phyloP scores from a whole-genome alignment of 2,113 vertebrate genomes.

The Mionectes macconnelli region DNA sequence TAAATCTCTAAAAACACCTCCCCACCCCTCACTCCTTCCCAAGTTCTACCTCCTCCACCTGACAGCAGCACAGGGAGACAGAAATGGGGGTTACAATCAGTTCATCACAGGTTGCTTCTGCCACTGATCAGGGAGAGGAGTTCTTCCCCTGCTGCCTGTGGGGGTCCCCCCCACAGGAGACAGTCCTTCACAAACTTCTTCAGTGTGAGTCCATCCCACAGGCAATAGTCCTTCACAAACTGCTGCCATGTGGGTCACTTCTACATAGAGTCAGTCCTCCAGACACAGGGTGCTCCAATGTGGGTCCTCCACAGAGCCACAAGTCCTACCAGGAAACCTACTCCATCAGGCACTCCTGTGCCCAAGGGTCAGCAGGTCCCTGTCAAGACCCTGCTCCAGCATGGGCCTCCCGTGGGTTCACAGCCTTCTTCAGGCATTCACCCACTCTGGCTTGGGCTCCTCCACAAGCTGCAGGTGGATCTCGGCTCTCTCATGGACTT shows the following conservation, averaged over 20 bases:
- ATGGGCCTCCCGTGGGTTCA: neutral
- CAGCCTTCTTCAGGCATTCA: neutral
- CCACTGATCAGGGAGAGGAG: neutral
- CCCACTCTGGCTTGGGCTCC: neutral
- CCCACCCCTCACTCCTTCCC: neutral
- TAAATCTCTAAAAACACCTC: neutral
- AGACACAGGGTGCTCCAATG: neutral
- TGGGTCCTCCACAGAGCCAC: neutral
- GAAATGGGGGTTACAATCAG: neutral
- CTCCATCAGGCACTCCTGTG: neutral
- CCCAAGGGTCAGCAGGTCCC: neutral
- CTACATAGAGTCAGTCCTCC: neutral
- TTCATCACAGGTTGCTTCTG: neutral
- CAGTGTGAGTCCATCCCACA: neutral
- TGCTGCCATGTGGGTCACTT: neutral
- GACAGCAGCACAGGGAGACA: neutral
- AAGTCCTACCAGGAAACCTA: neutral
- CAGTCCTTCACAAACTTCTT: neutral
- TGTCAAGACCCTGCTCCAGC: neutral
- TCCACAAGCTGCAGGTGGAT: neutral
- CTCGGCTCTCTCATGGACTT: neutral
- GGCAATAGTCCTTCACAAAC: neutral
- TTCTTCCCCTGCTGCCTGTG: neutral
- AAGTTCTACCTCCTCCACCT: neutral
- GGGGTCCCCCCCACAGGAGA: neutral